Conservation (phyloP, 2,888 invertebrate species). For the Boloria selene region DNA sequence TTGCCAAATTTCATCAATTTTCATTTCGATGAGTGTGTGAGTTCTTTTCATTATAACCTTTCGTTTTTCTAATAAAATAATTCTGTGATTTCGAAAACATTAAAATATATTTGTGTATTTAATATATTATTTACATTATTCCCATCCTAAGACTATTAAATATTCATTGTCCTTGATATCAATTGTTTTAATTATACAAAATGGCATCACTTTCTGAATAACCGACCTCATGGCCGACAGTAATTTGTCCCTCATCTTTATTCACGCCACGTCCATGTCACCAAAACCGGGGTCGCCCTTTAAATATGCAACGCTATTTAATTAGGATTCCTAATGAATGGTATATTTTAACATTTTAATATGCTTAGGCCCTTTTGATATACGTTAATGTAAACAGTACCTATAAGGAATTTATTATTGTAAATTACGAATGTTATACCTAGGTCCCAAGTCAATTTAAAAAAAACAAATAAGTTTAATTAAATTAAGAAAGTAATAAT, state of each 20-base stretch:
- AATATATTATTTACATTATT: too few species aligned
- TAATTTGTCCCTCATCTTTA: slow-evolving; percentile 37
- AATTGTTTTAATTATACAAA: slow-evolving; percentile 16
- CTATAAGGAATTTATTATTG: neutral
- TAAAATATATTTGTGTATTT: too few species aligned
- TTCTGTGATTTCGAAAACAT: too few species aligned
- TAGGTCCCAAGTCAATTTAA: too few species aligned
- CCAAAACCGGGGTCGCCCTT: slow-evolving; percentile 16
- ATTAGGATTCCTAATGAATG: slow-evolving; percentile 20
- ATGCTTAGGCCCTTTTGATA: neutral
- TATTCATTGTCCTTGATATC: neutral
- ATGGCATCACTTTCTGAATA: slow-evolving; percentile 2
- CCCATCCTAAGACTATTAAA: too few species aligned
- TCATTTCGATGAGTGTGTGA: too few species aligned
- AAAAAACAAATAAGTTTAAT: too few species aligned
- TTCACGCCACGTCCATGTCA: slow-evolving; percentile 29
- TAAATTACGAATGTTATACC: neutral
- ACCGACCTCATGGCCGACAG: slow-evolving; percentile 3
- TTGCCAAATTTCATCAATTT: too few species aligned
- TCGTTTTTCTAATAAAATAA: too few species aligned
- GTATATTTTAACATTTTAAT: slow-evolving; percentile 26
- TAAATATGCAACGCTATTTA: slow-evolving; percentile 27
- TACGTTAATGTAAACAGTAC: neutral
- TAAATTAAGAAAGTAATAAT: too few species aligned
- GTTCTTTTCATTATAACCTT: too few species aligned